Evolutionary conservation across 2,888 invertebrate species (phyloP), one percentile per base, ranked within the genome.

Genomic region (Stictocephala bisonia): DNA sequence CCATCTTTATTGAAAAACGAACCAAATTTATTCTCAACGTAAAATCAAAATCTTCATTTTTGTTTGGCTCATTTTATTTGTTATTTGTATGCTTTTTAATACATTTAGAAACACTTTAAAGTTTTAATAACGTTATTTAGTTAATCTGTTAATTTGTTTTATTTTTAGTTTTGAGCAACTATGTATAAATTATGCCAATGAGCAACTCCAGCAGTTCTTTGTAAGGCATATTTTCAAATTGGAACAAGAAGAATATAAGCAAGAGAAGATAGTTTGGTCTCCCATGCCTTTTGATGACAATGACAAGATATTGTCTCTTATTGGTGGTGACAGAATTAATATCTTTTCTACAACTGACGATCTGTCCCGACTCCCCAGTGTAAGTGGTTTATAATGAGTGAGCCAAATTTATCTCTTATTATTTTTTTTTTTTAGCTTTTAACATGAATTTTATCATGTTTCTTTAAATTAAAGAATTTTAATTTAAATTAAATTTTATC

Each of bases 161-260:
- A 26, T 29, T 75, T 75, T 15, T 51, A 93, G 93, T 81, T 93
- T 93, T 83, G 93, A 93, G 83, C 96, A 96, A 84, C 93, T 96
- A 83, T 96, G 96, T 85, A 97, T 96, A 76, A 96, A 97, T 85
- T 96, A 93, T 86, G 96, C 96, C 83, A 97, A 97, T 83, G 96
- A 97, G 85, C 96, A 96, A 84, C 87, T 97, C 74, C 96, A 97
- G 83, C 96, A 97, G 84, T 85, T 97, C 76, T 97, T 97, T 84
- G 96, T 96, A 81, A 92, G 96, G 83, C 85, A 96, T 81, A 96
- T 96, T 0, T 85, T 97, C 48, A 94, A 93, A 82, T 93, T 93
- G 15, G 96, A 97, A 83, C 96, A 97, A 83, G 95, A 96, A 80
- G 96, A 97, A 83, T 97, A 97, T 82, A 85, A 91, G 31, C 90